Percentiles rank a stretch among this genome's conserved stretches.
These are phyloP conservation scores for Microctonus hyperodae DNA, from an alignment of 2,888 invertebrate species.

Conservation along the genomic window DNA sequence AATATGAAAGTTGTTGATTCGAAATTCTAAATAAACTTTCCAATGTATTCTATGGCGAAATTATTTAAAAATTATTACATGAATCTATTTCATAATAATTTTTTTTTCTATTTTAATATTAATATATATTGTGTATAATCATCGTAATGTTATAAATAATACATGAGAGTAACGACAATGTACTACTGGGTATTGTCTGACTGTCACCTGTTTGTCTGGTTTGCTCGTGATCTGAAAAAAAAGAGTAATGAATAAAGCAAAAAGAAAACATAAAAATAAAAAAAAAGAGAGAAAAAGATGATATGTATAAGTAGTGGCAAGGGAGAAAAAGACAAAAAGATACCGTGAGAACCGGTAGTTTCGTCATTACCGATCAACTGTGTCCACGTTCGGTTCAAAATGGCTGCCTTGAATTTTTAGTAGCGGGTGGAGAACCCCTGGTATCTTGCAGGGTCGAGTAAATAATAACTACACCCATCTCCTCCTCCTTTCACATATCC, in stretches of 20 bases:
- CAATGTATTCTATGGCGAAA: too few species aligned
- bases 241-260: slow-evolving; percentile 1
- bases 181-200: slow-evolving; percentile 17
- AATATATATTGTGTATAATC: neutral
- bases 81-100: neutral
- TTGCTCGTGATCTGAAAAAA: slow-evolving; percentile 26
- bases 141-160: slow-evolving; percentile 24
- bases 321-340: slow-evolving; percentile 16
- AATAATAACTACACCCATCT: slow-evolving; percentile 14
- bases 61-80: neutral
- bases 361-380: slow-evolving; percentile 34
- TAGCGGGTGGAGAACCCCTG: slow-evolving; percentile 33
- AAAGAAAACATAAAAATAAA: slow-evolving; percentile 14
- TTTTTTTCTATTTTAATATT: neutral
- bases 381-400: neutral
- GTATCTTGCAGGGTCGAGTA: slow-evolving; percentile 29
- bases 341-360: slow-evolving; percentile 35
- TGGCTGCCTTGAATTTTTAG: too few species aligned
- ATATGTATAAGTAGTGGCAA: neutral
- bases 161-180: slow-evolving; percentile 18
- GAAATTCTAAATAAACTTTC: too few species aligned
- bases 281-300: slow-evolving; percentile 5
- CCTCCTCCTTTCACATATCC: neutral
- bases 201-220: slow-evolving; percentile 33
- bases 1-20: too few species aligned